Evolutionary conservation across 2,888 invertebrate genomes (phyloP).

Genomic region (Brenthis daphne): DNA sequence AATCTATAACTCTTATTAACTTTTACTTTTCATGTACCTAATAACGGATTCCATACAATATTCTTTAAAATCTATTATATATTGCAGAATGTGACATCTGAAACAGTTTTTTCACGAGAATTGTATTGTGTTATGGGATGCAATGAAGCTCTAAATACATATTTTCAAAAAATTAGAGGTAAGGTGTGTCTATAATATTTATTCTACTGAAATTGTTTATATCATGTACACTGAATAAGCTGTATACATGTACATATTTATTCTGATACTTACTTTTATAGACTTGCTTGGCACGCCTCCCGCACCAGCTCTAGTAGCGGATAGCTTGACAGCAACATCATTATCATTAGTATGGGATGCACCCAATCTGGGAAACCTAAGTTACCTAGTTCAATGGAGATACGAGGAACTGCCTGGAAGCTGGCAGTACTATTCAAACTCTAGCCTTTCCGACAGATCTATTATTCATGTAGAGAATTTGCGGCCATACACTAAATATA

Average conservation of each 20-base stretch:
- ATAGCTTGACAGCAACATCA: slow-evolving; percentile 88
- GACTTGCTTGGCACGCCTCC: slow-evolving; percentile 86
- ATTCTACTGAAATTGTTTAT: neutral
- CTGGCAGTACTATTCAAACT: slow-evolving; percentile 92
- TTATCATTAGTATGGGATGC: slow-evolving; percentile 91
- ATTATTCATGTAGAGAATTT: slow-evolving; percentile 89
- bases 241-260: neutral
- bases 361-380: slow-evolving; percentile 79
- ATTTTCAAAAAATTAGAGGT: slow-evolving; percentile 88
- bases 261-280: slow-evolving; percentile 41
- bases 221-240: neutral
- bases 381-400: slow-evolving; percentile 88
- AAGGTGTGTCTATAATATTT: slow-evolving; percentile 35
- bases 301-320: slow-evolving; percentile 89
- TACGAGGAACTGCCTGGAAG: slow-evolving; percentile 86
- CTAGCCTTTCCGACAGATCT: slow-evolving; percentile 85
- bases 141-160: slow-evolving; percentile 89
- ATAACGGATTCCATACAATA: too few species aligned
- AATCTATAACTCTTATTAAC: neutral
- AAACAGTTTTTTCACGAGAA: slow-evolving; percentile 85
- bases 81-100: slow-evolving; percentile 86
- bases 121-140: slow-evolving; percentile 92
- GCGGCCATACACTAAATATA: slow-evolving; percentile 94
- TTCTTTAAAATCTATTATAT: slow-evolving; percentile 5
- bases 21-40: neutral